A percentile compares a stretch with the other conserved stretches of the same genome.
Evolutionary conservation across 2,113 vertebrate species (phyloP).

Genomic region (Megaceryle torquata): DNA sequence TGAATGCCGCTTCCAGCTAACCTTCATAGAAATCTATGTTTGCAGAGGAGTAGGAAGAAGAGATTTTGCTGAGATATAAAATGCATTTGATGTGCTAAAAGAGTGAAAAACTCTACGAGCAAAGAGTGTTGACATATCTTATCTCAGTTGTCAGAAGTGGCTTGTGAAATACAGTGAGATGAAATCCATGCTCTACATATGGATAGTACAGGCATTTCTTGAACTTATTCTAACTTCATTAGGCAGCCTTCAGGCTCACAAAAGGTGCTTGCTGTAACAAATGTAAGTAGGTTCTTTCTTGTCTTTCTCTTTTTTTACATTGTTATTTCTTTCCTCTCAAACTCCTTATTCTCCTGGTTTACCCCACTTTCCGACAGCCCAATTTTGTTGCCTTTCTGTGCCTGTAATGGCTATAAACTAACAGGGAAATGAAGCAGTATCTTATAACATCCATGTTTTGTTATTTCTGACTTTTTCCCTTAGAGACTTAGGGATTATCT

Average conservation of each 20-base stretch:
- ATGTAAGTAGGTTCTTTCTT: background rate
- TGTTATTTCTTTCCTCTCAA: background rate
- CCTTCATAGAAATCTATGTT: background rate
- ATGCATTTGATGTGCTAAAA: conserved; percentile 36
- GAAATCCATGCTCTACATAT: conserved; percentile 44
- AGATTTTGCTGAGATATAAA: background rate
- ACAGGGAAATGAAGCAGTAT: background rate
- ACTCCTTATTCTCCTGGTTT: background rate
- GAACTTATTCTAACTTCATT: background rate
- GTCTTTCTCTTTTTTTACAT: background rate
- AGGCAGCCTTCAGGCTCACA: background rate
- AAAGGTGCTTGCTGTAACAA: background rate
- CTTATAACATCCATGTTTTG: background rate
- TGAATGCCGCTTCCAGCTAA: background rate
- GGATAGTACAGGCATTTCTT: conserved; percentile 19
- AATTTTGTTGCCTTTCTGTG: background rate
- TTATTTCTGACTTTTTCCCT: background rate
- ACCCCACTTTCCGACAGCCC: background rate
- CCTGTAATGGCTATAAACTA: background rate
- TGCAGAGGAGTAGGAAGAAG: background rate
- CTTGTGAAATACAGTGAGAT: conserved; percentile 49
- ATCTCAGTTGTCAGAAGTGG: conserved; percentile 59
- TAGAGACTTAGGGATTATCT: background rate
- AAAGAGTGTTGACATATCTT: conserved; percentile 55
- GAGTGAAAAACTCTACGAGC: conserved; percentile 42